Base-by-base conservation (phyloP, 2,888 invertebrate species). In the Nomada flava region DNA sequence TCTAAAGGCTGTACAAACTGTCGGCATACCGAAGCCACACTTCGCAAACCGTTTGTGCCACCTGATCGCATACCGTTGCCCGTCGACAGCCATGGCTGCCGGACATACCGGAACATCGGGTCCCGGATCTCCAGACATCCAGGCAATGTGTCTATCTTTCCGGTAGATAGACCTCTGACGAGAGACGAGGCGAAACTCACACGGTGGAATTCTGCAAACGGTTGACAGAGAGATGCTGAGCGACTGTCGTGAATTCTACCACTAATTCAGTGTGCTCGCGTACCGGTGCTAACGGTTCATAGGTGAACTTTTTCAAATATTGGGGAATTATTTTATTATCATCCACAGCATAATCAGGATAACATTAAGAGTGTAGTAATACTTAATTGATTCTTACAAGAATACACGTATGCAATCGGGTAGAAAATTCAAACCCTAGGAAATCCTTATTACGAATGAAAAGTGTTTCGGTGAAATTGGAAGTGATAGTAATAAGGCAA, bases 11-110 rank as follows among this genome's bases (percentile, higher is more conserved):
- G 57, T 64, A 70, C 78, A 72, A 86, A 85, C 88, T 87, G 84
- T 82, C 85, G 82, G 76, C 88, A 90, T 90, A 86, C 90, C 89
- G 72, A 75, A 77, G 88, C 88, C 89, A 89, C 89, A 90, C 90
- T 89, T 88, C 88, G 76, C 80, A 79, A 85, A 76, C 83, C 86
- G 86, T 86, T 88, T 82, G 83, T 69, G 87, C 85, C 91, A 90
- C 90, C 89, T 91, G 85, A 86, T 86, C 89, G 89, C 91, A 92
- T 92, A 88, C 91, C 92, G 82, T 86, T 84, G 89, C 85, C 86
- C 79, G 81, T 76, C 88, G 84, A 85, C 87, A 81, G 81, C 70
- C 70, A 74, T 80, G 86, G 82, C 88, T 89, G 87, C 88, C 90
- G 89, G 86, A 90, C 90, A 91, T 91, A 91, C 91, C 91, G 84